Evolutionary conservation across 2,888 invertebrate genomes (phyloP).

Genomic region (Apodemia hepburni): DNA sequence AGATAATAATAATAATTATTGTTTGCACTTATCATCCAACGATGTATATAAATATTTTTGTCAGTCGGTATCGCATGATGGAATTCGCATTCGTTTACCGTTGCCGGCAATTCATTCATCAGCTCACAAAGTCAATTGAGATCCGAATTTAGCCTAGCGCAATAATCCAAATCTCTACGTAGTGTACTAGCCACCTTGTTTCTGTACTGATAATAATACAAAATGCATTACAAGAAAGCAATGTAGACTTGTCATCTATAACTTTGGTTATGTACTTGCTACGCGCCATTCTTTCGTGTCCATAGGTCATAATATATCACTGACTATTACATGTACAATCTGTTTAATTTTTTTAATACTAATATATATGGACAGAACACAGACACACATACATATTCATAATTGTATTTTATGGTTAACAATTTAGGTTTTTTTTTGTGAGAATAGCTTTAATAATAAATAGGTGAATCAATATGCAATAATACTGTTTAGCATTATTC

Average conservation of each 20-base stretch:
- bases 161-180: conserved; percentile 45
- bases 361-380: too few species aligned
- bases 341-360: too few species aligned
- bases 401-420: too few species aligned
- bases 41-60: conserved; percentile 25
- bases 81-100: conserved; percentile 41
- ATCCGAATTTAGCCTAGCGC: conserved; percentile 63
- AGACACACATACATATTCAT: too few species aligned
- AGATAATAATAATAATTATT: background rate
- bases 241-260: background rate
- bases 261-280: too few species aligned
- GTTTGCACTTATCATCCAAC: conserved; percentile 22
- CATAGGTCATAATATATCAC: too few species aligned
- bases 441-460: too few species aligned
- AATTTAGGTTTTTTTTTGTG: too few species aligned
- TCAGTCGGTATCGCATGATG: conserved; percentile 42
- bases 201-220: conserved; percentile 23
- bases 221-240: background rate
- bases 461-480: too few species aligned
- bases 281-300: too few species aligned
- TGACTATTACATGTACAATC: too few species aligned
- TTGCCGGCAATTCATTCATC: conserved; percentile 55
- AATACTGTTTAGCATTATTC: too few species aligned
- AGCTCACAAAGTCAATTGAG: conserved; percentile 65
- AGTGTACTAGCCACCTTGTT: conserved; percentile 35